These are phyloP conservation scores for Perizoma flavofasciatum DNA, from an alignment of 2,888 invertebrate genomes.

Conservation along the genomic window DNA sequence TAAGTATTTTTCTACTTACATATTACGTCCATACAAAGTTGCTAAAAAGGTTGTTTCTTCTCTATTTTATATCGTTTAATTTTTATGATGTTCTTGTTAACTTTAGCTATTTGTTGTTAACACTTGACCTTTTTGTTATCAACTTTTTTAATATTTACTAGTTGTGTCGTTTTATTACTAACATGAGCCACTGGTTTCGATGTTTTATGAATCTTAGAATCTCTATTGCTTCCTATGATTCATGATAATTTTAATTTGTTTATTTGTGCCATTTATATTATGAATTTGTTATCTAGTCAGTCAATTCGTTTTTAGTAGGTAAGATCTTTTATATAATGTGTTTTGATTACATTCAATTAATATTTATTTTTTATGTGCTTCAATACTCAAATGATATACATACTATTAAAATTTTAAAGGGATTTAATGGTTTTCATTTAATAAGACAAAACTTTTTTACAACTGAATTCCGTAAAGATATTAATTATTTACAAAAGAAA, in stretches of 20 bases:
- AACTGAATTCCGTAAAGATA: slow-evolving; percentile 62
- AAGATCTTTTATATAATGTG: slow-evolving; percentile 5
- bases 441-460: slow-evolving; percentile 29
- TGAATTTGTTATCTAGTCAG: slow-evolving; percentile 31
- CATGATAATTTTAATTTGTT: neutral
- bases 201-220: too few relatives aligned
- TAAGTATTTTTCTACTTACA: slow-evolving; percentile 27
- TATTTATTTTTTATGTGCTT: slow-evolving; percentile 4
- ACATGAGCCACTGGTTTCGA: too few relatives aligned
- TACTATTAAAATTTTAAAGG: slow-evolving; percentile 23
- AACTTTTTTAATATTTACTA: neutral
- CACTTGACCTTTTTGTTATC: slow-evolving; percentile 9
- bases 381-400: slow-evolving; percentile 21
- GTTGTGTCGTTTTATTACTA: neutral
- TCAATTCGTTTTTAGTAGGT: slow-evolving; percentile 13
- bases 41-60: slow-evolving; percentile 17
- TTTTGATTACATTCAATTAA: slow-evolving; percentile 3
- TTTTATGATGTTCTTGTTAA: slow-evolving; percentile 14
- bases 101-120: slow-evolving; percentile 6
- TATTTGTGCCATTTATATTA: slow-evolving; percentile 21
- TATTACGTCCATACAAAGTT: slow-evolving; percentile 18
- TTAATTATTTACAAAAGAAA: slow-evolving; percentile 78
- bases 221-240: too few relatives aligned
- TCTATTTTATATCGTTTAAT: slow-evolving; percentile 3
- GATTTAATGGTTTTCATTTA: slow-evolving; percentile 28